Conservation (phyloP, 2,797 vertebrate genomes). For the Acipenser ruthenus region DNA sequence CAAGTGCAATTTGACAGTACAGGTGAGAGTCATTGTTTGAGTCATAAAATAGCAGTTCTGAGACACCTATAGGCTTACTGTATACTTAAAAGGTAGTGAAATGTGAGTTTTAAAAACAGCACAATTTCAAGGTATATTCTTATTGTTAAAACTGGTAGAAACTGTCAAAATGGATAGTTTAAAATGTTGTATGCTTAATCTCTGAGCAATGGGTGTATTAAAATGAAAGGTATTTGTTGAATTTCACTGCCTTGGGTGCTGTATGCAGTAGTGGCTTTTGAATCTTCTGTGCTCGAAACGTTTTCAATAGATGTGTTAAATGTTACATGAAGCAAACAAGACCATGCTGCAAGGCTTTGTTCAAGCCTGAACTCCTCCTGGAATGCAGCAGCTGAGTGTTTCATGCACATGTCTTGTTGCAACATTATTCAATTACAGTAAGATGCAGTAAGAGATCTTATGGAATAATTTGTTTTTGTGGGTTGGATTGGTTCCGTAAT, state of each 20-base stretch:
- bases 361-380: slow-evolving; percentile 19
- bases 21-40: slow-evolving; percentile 35
- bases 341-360: slow-evolving; percentile 1
- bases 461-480: no score
- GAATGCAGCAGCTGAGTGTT: slow-evolving; percentile 13
- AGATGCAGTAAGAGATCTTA: no score
- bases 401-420: neutral
- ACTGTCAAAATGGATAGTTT: no score
- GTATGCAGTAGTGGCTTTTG: neutral
- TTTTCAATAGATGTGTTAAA: slow-evolving; percentile 15
- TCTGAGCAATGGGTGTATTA: no score
- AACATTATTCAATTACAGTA: no score
- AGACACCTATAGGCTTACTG: slow-evolving; percentile 12
- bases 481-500: no score
- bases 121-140: no score
- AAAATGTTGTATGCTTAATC: no score
- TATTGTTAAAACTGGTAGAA: no score
- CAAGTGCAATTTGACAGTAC: slow-evolving; percentile 51
- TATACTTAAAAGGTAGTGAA: neutral
- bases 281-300: slow-evolving; percentile 22
- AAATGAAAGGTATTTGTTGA: no score
- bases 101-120: neutral
- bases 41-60: neutral
- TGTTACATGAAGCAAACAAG: neutral
- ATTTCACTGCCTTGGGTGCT: neutral